Conservation (phyloP, 1,140 invertebrate genomes). For the Pentalonia nigronervosa region DNA sequence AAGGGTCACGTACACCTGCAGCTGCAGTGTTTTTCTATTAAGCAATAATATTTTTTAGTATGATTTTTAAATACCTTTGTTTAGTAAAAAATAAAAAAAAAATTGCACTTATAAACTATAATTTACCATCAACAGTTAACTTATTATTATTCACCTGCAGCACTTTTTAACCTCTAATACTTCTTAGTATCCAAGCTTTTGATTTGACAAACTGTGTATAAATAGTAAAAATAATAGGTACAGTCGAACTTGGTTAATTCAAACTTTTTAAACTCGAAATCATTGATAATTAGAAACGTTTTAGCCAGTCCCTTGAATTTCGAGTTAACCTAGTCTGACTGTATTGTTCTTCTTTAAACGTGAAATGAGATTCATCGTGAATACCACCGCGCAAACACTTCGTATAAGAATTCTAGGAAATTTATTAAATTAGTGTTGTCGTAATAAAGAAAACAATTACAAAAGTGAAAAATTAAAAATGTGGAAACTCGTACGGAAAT, state of each 20-base stretch:
- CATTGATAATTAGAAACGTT: too few relatives aligned
- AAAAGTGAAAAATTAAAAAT: background rate
- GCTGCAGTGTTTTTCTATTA: background rate
- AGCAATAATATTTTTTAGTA: background rate
- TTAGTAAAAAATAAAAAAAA: background rate
- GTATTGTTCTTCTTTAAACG: background rate
- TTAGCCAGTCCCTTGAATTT: too few relatives aligned
- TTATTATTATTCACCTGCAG: background rate
- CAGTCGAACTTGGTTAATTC: too few relatives aligned
- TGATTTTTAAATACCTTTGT: background rate
- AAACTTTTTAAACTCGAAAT: too few relatives aligned
- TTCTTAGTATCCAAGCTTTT: too few relatives aligned
- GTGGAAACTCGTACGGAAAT: background rate
- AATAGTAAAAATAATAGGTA: too few relatives aligned
- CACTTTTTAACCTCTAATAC: too few relatives aligned
- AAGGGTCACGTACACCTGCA: background rate
- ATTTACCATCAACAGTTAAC: background rate
- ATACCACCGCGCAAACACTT: background rate
- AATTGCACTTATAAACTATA: background rate
- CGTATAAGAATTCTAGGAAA: background rate
- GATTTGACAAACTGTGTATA: background rate
- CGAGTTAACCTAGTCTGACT: too few relatives aligned
- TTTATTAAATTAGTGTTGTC: background rate
- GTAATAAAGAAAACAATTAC: background rate
- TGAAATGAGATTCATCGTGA: background rate